phyloP scores from a whole-genome alignment of 2,113 vertebrate species.

The Gymnobelideus leadbeateri region DNA sequence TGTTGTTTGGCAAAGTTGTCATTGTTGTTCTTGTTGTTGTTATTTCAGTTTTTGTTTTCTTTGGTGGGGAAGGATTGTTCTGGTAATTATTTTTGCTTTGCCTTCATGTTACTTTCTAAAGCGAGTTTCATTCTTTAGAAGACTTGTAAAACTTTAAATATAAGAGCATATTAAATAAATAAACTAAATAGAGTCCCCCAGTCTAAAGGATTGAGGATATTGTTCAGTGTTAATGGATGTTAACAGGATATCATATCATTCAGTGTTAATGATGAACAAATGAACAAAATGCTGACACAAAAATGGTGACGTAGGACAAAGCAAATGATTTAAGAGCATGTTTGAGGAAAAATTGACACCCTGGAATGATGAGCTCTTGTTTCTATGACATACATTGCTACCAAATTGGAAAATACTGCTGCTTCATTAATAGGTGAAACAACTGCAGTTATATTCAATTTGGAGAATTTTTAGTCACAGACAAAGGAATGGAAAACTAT shows the following conservation, averaged over 20 bases:
- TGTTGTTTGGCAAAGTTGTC: neutral
- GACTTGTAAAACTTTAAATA: slow-evolving; percentile 55
- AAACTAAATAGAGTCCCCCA: too few relatives aligned
- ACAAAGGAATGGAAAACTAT: slow-evolving; percentile 1
- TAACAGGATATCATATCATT: slow-evolving; percentile 9
- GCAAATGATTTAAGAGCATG: slow-evolving; percentile 22
- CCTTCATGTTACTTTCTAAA: slow-evolving; percentile 45
- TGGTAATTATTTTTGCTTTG: slow-evolving; percentile 1
- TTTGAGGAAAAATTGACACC: neutral
- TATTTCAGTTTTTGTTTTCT: slow-evolving; percentile 22
- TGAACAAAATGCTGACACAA: neutral
- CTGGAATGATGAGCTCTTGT: neutral
- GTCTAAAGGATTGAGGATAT: slow-evolving; percentile 20
- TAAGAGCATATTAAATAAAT: slow-evolving; percentile 40
- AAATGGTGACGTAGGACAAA: neutral
- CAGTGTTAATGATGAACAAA: slow-evolving; percentile 50
- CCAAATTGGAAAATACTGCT: neutral
- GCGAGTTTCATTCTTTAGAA: slow-evolving; percentile 55
- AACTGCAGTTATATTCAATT: slow-evolving; percentile 11
- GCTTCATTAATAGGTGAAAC: neutral
- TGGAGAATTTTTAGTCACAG: slow-evolving; percentile 10
- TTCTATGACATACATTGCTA: slow-evolving; percentile 17
- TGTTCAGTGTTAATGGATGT: slow-evolving; percentile 58
- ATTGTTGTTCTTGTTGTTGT: neutral
- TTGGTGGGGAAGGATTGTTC: neutral